Percentiles rank a stretch among this genome's conserved stretches.
These are phyloP conservation scores for Drosophila rhopaloa DNA, from an alignment of 1,140 invertebrate genomes.

Conservation along the genomic window DNA sequence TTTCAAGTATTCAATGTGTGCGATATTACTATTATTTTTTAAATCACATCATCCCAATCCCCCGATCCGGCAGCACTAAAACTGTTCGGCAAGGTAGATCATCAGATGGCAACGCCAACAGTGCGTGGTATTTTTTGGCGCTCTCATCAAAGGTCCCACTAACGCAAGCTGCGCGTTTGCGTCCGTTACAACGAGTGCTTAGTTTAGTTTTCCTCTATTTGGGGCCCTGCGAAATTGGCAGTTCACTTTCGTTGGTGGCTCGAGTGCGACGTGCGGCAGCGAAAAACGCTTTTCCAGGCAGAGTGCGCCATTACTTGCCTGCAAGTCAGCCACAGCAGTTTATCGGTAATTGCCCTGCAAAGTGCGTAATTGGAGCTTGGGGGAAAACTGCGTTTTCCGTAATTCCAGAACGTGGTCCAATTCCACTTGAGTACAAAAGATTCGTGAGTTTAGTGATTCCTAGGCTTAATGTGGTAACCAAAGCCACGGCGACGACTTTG, in stretches of 20 bases:
- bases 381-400: conserved; percentile 36
- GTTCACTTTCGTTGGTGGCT: conserved; percentile 60
- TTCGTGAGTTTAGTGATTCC: conserved; percentile 11
- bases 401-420: conserved; percentile 30
- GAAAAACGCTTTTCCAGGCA: conserved; percentile 51
- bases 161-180: conserved; percentile 23
- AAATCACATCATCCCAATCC: too few species aligned
- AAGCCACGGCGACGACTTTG: conserved; percentile 37
- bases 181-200: conserved; percentile 35
- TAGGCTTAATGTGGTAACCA: conserved; percentile 15
- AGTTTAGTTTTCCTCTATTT: conserved; percentile 45
- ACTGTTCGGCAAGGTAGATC: background rate
- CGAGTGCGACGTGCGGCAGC: conserved; percentile 60
- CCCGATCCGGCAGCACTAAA: conserved; percentile 6
- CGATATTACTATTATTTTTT: too few species aligned
- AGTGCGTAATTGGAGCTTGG: conserved; percentile 56
- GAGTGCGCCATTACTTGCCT: conserved; percentile 57
- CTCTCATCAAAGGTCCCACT: conserved; percentile 4
- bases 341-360: conserved; percentile 45
- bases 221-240: conserved; percentile 43
- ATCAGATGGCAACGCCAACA: background rate
- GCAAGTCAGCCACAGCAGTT: conserved; percentile 57
- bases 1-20: too few species aligned
- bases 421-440: conserved; percentile 11
- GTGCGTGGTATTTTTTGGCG: conserved; percentile 16